phyloP scores from a whole-genome alignment of 2,888 invertebrate genomes.

The Cryptocheilus praepositus region DNA sequence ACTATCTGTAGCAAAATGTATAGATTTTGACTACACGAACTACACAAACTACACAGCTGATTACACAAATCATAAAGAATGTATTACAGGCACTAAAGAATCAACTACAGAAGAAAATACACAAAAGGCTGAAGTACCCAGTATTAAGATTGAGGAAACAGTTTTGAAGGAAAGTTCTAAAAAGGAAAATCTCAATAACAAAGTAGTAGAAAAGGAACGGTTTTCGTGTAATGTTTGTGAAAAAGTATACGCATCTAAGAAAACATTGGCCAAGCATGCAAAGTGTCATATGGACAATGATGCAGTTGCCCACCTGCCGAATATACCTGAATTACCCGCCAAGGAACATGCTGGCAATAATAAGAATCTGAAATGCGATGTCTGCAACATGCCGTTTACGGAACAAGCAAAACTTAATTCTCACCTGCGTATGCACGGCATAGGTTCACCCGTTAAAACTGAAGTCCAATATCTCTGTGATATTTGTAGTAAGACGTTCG shows the following conservation, averaged over 20 bases:
- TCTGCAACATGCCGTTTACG: conserved; percentile 28
- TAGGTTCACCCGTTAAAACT: conserved; percentile 7
- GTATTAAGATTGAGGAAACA: neutral
- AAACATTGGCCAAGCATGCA: conserved; percentile 25
- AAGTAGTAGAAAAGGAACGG: conserved; percentile 7
- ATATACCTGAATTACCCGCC: neutral
- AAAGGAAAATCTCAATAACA: neutral
- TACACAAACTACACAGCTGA: too few species aligned
- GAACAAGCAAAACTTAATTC: conserved; percentile 25
- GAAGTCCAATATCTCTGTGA: conserved; percentile 51
- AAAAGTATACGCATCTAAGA: conserved; percentile 24
- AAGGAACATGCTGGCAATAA: too few species aligned
- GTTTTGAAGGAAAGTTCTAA: too few species aligned
- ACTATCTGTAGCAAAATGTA: neutral
- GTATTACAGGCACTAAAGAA: neutral
- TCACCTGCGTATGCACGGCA: conserved; percentile 15
- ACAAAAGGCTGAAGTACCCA: too few species aligned
- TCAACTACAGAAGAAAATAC: too few species aligned
- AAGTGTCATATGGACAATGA: conserved; percentile 14
- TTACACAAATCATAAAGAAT: neutral
- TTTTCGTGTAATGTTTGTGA: conserved; percentile 27
- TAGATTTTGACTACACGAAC: neutral
- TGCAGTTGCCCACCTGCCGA: too few species aligned
- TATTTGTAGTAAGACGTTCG: conserved; percentile 57
- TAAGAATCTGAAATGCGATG: conserved; percentile 9